phyloP scores from a whole-genome alignment of 2,113 vertebrate species.

The Saccopteryx leptura region DNA sequence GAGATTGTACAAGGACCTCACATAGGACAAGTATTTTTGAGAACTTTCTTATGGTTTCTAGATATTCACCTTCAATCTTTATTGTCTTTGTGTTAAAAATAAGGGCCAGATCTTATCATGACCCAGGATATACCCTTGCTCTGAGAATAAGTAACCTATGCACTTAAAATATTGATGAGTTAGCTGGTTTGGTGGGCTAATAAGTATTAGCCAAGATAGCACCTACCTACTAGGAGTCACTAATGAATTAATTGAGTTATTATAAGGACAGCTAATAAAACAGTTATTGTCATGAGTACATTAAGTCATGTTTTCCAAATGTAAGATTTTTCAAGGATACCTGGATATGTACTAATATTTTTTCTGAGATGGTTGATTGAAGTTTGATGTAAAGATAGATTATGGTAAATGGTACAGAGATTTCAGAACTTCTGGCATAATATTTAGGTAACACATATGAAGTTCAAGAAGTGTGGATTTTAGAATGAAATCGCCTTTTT shows the following conservation, averaged over 20 bases:
- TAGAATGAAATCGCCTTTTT: background rate
- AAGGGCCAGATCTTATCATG: background rate
- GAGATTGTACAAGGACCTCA: background rate
- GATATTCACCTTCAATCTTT: background rate
- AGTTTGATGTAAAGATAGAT: background rate
- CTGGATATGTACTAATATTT: background rate
- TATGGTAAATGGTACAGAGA: background rate
- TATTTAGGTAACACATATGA: background rate
- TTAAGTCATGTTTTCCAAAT: background rate
- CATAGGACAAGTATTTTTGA: fast-evolving
- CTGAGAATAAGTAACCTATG: background rate
- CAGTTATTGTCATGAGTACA: background rate
- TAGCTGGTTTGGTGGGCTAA: background rate
- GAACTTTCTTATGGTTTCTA: background rate
- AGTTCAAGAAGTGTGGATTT: background rate
- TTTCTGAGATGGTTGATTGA: background rate
- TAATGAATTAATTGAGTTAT: background rate
- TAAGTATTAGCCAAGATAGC: background rate
- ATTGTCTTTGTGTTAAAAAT: constrained; percentile 25
- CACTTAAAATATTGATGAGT: background rate
- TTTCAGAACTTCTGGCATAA: background rate
- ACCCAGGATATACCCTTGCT: background rate
- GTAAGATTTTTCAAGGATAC: background rate
- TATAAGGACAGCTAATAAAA: background rate
- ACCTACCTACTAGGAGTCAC: background rate